Percentiles rank a stretch among this genome's conserved stretches.
Evolutionary conservation across 2,113 vertebrate genomes (phyloP).

Genomic region (Archocentrus centrarchus): DNA sequence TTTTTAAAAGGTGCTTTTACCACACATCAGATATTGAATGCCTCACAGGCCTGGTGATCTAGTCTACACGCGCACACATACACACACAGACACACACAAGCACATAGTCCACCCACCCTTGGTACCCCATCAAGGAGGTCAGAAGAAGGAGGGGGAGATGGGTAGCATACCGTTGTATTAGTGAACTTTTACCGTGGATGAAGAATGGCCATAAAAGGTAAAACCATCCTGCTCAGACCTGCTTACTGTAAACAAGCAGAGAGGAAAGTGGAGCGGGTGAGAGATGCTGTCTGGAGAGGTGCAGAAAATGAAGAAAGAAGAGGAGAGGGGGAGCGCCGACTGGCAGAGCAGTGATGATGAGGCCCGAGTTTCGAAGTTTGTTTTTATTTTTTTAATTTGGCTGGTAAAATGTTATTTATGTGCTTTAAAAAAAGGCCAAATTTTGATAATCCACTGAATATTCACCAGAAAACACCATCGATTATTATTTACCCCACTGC

Average conservation of each 20-base stretch:
- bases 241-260: conserved; percentile 81
- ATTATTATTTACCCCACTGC: background rate
- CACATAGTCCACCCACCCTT: conserved; percentile 44
- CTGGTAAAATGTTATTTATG: background rate
- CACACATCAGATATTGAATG: conserved; percentile 38
- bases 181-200: conserved; percentile 75
- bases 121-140: conserved; percentile 63
- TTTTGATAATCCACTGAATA: background rate
- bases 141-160: conserved; percentile 69
- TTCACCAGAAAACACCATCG: background rate
- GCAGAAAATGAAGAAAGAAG: conserved; percentile 60
- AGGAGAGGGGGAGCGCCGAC: background rate
- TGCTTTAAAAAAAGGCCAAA: background rate
- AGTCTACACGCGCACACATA: background rate
- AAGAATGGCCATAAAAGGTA: conserved; percentile 81
- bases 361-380: background rate
- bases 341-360: conserved; percentile 3
- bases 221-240: conserved; percentile 72
- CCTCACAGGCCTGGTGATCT: conserved; percentile 26
- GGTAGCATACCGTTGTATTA: conserved; percentile 71
- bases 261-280: conserved; percentile 68
- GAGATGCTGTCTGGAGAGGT: conserved; percentile 71
- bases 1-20: conserved; percentile 75
- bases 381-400: background rate
- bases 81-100: conserved; percentile 2